These are phyloP conservation scores for Drosophila demipolita DNA, from an alignment of 2,888 invertebrate genomes.

Conservation along the genomic window DNA sequence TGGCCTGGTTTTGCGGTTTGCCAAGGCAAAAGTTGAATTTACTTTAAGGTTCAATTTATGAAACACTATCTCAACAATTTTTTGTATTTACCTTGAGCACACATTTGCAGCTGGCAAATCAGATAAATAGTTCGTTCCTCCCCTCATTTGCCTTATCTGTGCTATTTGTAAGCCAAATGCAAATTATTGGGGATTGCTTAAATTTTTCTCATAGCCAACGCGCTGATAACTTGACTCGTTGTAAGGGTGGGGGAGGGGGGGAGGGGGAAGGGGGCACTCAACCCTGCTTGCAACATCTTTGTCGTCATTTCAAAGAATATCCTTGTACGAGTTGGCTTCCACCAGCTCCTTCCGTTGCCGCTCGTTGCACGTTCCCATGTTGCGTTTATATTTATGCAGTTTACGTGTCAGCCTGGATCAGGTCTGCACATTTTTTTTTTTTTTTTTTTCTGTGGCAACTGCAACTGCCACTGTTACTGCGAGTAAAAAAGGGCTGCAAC, in stretches of 20 bases:
- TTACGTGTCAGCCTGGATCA: slow-evolving; percentile 68
- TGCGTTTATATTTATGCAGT: slow-evolving; percentile 79
- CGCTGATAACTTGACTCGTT: slow-evolving; percentile 14
- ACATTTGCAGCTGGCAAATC: slow-evolving; percentile 10
- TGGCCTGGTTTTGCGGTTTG: not conserved
- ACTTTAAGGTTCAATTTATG: slow-evolving; percentile 1
- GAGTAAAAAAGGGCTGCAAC: slow-evolving; percentile 12
- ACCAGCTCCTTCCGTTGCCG: slow-evolving; percentile 31
- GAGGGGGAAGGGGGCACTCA: too few species aligned
- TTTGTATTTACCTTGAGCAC: slow-evolving; percentile 3
- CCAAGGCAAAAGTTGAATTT: not conserved
- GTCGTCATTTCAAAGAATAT: slow-evolving; percentile 37
- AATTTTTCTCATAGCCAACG: slow-evolving; percentile 7
- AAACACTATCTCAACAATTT: not conserved
- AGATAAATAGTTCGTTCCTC: not conserved
- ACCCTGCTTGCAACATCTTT: slow-evolving; percentile 19
- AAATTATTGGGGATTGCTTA: slow-evolving; percentile 19
- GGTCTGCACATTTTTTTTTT: slow-evolving; percentile 29
- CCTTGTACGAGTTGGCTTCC: slow-evolving; percentile 27
- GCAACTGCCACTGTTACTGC: slow-evolving; percentile 20
- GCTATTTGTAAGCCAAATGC: slow-evolving; percentile 16
- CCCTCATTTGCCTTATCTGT: slow-evolving; percentile 3
- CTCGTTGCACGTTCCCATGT: slow-evolving; percentile 60
- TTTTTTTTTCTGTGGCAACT: slow-evolving; percentile 19
- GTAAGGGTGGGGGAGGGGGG: not conserved